Conservation (phyloP, 2,888 invertebrate genomes). For the Calameuta filiformis region DNA sequence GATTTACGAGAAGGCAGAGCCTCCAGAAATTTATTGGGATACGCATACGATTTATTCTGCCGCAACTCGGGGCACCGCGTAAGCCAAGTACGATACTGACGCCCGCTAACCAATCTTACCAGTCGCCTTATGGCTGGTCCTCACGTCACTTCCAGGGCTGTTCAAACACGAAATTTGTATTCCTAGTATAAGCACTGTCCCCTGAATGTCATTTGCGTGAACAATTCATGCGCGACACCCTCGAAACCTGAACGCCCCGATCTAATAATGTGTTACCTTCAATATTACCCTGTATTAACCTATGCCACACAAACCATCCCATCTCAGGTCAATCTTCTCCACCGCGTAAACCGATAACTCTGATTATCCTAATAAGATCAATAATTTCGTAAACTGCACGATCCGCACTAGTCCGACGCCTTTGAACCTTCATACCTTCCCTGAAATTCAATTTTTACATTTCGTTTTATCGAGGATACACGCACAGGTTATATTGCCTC, state of each 20-base stretch:
- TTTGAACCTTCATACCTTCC: slow-evolving; percentile 3
- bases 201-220: slow-evolving; percentile 13
- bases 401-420: slow-evolving; percentile 4
- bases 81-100: background rate
- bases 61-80: background rate
- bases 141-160: background rate
- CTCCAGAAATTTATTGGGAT: background rate
- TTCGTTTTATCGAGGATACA: background rate
- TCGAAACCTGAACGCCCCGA: slow-evolving; percentile 9
- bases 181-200: background rate
- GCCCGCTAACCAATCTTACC: background rate
- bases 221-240: slow-evolving; percentile 33
- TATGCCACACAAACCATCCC: slow-evolving; percentile 41
- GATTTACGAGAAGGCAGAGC: background rate
- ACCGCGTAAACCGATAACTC: slow-evolving; percentile 51
- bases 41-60: too few species aligned
- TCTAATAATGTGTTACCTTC: slow-evolving; percentile 15
- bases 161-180: background rate
- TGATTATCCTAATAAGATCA: slow-evolving; percentile 55
- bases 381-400: slow-evolving; percentile 44
- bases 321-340: slow-evolving; percentile 43
- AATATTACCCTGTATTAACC: slow-evolving; percentile 43
- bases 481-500: background rate
- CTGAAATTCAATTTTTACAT: background rate
- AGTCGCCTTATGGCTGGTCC: background rate